phyloP scores from a whole-genome alignment of 2,888 invertebrate genomes.

The Hypena proboscidalis region DNA sequence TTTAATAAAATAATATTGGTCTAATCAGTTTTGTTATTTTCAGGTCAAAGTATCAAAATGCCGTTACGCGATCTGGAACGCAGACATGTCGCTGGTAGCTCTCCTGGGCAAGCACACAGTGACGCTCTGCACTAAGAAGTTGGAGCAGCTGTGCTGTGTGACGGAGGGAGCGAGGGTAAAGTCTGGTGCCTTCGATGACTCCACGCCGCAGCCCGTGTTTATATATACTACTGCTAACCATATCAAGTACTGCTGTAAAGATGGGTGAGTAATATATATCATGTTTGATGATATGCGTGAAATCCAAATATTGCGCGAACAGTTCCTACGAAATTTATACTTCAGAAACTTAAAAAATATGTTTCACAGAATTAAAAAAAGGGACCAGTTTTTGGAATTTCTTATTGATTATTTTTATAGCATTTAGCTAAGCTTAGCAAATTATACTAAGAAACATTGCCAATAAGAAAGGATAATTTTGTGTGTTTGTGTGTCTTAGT shows the following conservation, averaged over 20 bases:
- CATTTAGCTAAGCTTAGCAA: no score
- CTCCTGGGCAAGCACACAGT: conserved; percentile 97
- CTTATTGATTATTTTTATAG: no score
- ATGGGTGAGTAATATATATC: conserved; percentile 91
- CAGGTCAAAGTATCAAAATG: conserved; percentile 94
- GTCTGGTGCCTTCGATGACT: conserved; percentile 99
- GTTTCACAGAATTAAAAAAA: no score
- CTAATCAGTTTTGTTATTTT: background rate
- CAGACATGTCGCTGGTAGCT: conserved; percentile 97
- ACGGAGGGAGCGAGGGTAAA: conserved; percentile 98
- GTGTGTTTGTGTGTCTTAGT: no score
- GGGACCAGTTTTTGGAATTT: no score
- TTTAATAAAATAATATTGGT: no score
- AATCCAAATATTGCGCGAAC: no score
- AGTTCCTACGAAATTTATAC: no score
- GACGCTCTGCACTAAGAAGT: conserved; percentile 94
- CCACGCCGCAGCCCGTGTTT: conserved; percentile 92
- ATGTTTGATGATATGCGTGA: no score
- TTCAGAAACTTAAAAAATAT: no score
- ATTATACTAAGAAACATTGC: no score
- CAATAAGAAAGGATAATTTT: no score
- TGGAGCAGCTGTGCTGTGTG: conserved; percentile 96
- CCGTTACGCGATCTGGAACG: conserved; percentile 97
- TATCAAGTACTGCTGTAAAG: conserved; percentile 98
- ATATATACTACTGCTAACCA: conserved; percentile 99